Percentiles rank a stretch among this genome's conserved stretches.
Conservation (phyloP, 2,113 vertebrate genomes). For the Perca flavescens region DNA sequence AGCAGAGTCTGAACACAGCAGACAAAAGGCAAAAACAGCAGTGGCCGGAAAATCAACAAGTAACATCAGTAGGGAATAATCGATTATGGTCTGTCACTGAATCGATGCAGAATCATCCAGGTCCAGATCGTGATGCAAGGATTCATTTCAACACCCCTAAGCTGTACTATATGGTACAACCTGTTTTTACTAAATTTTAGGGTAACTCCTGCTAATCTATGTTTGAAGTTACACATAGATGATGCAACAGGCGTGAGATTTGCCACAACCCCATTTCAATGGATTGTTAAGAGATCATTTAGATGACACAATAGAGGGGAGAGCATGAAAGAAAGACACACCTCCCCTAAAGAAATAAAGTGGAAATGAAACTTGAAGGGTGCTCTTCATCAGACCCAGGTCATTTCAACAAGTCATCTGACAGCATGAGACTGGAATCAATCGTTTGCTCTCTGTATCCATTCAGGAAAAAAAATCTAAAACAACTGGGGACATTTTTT, state of each 20-base stretch:
- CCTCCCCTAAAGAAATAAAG: not conserved
- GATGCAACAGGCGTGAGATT: not conserved
- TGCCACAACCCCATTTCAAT: not conserved
- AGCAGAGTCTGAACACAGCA: no score
- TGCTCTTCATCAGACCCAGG: not conserved
- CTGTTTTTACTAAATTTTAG: not conserved
- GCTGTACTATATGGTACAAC: not conserved
- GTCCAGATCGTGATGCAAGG: no score
- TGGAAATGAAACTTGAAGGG: not conserved
- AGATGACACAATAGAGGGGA: not conserved
- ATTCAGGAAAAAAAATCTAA: not conserved
- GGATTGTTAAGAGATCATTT: not conserved
- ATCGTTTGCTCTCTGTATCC: not conserved
- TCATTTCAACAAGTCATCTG: constrained; percentile 17
- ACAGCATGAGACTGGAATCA: not conserved
- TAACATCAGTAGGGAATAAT: no score
- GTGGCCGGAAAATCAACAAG: no score
- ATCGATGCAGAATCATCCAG: no score
- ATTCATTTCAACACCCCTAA: no score
- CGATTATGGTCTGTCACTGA: no score
- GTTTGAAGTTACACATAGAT: not conserved
- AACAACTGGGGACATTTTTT: not conserved
- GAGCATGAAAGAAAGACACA: not conserved
- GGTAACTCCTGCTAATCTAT: not conserved
- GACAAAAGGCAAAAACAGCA: no score